Conservation (phyloP, 2,888 invertebrate genomes). For the Stenurella melanura region DNA sequence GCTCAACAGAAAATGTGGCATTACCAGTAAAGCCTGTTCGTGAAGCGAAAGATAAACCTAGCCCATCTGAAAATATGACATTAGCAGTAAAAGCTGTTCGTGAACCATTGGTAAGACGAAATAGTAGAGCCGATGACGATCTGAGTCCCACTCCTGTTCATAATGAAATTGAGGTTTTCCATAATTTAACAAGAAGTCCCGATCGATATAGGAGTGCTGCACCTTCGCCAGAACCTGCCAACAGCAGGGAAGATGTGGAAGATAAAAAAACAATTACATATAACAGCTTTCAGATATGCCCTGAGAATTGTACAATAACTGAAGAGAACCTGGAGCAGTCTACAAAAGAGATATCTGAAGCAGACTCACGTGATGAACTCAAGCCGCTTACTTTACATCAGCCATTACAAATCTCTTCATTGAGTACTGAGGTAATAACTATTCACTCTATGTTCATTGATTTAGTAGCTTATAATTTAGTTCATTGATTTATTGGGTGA, state of each 20-base stretch:
- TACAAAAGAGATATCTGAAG: neutral
- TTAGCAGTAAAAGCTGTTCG: neutral
- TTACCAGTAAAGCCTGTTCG: neutral
- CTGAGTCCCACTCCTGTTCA: conserved; percentile 74
- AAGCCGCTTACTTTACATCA: conserved; percentile 32
- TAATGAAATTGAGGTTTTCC: conserved; percentile 81
- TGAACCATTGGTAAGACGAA: conserved; percentile 41
- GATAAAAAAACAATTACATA: conserved; percentile 43
- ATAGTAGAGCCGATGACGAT: conserved; percentile 55
- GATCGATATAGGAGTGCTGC: conserved; percentile 56
- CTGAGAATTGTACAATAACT: neutral
- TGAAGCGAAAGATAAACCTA: conserved; percentile 2
- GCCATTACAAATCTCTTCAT: conserved; percentile 46
- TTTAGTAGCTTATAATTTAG: neutral
- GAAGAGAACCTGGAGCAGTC: conserved; percentile 13
- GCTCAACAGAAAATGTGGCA: neutral
- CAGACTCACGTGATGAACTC: neutral
- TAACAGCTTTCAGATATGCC: conserved; percentile 59
- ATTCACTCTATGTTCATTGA: neutral
- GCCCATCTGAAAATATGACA: neutral
- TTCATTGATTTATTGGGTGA: conserved; percentile 11
- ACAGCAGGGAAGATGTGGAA: conserved; percentile 14
- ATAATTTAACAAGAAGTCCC: conserved; percentile 82
- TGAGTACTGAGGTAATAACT: conserved; percentile 49
- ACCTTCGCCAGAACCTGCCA: neutral